Evolutionary conservation across 2,888 invertebrate genomes (phyloP), one percentile per base, ranked within the genome.

Genomic region (Dicycla oo): DNA sequence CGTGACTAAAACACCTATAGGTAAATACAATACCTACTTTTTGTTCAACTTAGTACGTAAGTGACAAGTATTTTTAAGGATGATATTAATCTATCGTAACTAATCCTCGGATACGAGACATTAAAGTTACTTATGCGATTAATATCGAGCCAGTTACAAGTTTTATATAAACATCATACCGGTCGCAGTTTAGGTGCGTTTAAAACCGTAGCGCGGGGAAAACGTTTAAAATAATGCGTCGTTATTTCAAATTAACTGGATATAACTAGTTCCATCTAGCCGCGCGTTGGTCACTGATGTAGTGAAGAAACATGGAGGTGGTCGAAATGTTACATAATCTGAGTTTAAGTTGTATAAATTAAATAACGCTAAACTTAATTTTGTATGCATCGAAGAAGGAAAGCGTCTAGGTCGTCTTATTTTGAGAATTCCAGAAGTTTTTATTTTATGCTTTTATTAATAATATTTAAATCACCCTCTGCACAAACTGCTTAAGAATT

Each of bases 221-320:
- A 84, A 73, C 81, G 75, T 87, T 88, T 87, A 81, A 86, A 89
- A 88, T 88, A 89, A 88, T 88, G 83, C 87, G 87, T 87, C 80
- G 88, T 87, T 87, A 89, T 90, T 90, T 78, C 43, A 69, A 80
- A 83, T 83, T 81, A 90, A 91, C 92, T 91, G 88, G 92, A 88
- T 89, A 83, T 81, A 90, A 90, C 92, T 90, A 87, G 93, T 90
- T 86, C 56, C 61, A 78, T 88, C 91, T 88, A 88, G 92, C 88
- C 80, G 81, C 69, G 80, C 75, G 86, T 86, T 88, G 83, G 87
- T 87, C 84, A 67, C 60, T 75, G 86, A 80, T 87, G 86, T 88
- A 81, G 87, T 90, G 89, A 90, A 91, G 92, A 92, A 93, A 92
- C 88, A 84, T 90, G 86, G 89, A 88, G 88, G 88, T 90, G 87